Evolutionary conservation across 2,113 vertebrate genomes (phyloP), one percentile per base, ranked within the genome.

Genomic region (Pachyramphus minor): DNA sequence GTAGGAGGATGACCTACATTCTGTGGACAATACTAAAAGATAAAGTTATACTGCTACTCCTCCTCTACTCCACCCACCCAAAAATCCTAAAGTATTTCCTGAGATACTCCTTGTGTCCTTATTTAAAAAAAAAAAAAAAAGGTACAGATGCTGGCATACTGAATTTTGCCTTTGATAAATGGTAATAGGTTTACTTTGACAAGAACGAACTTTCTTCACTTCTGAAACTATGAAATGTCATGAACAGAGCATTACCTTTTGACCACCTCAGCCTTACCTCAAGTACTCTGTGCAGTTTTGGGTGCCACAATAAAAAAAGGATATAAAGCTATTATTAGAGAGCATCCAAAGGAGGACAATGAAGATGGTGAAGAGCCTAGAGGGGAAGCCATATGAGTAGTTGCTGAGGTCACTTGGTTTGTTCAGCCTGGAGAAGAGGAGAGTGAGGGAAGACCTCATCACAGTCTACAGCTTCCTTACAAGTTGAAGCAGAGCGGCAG

Each of bases 261-360:
- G 28, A 69, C 20, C 8, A 5, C 5, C n/a, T 31, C 0, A 1
- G 55, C 62, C 2, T 14, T 60, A 55, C 14, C 2, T 68, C 23
- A 35, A 60, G 31, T 55, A 20, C 45, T 49, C n/a, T 60, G 45
- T 47, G 25, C 41, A 28, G 17, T 60, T 60, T 59, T 42, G 45
- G 39, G 31, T 15, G 8, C n/a, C 22, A 41, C 31, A 28, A 12
- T 19, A 18, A 33, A 42, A 45, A 56, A 27, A 8, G 15, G 27
- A 18, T 37, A 25, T 42, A 44, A 80, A 75, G 23, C 18, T 49
- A 16, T 24, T 62, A 49, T 18, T 44, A 55, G 60, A 62, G 27
- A 41, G 16, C 19, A 41, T 49, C 19, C 42, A 62, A 9, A 67
- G 53, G 62, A 68, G 41, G 45, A 14, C 60, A 33, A 0, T 10